Conservation (phyloP, 2,113 vertebrate species). For the Chunga burmeisteri region DNA sequence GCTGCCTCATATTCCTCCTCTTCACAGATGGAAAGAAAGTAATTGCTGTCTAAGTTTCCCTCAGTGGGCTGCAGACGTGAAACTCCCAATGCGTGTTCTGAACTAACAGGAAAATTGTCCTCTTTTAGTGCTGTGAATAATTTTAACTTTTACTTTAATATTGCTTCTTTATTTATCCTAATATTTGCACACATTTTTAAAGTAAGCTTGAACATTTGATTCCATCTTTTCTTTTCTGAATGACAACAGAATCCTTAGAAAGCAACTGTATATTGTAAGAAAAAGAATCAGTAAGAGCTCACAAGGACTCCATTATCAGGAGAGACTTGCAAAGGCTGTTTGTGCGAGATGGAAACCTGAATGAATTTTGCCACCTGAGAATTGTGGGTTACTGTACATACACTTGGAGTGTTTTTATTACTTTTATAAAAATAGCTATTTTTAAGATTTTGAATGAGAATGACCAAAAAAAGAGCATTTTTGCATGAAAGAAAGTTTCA, state of each 20-base stretch:
- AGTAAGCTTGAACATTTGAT: neutral
- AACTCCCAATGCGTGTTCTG: neutral
- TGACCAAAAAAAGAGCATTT: neutral
- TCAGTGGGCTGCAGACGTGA: neutral
- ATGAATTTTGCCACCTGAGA: constrained; percentile 1
- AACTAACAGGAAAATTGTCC: neutral
- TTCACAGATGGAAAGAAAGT: neutral
- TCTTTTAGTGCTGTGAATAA: neutral
- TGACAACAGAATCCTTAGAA: neutral
- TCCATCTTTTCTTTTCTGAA: neutral
- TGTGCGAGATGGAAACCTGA: neutral
- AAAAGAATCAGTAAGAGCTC: neutral
- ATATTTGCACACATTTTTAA: constrained; percentile 15
- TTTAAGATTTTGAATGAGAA: constrained; percentile 11
- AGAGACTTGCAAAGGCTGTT: neutral
- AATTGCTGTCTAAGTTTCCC: constrained; percentile 4
- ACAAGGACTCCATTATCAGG: constrained; percentile 8
- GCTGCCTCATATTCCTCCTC: neutral
- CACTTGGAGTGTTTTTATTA: neutral
- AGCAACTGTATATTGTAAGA: neutral
- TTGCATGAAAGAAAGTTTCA: neutral
- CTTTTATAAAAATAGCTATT: neutral
- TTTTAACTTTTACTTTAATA: neutral
- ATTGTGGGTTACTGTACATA: neutral
- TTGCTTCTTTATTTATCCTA: constrained; percentile 12